Evolutionary conservation across 1,140 invertebrate genomes (phyloP).

Genomic region (Melipona quadrifasciata): DNA sequence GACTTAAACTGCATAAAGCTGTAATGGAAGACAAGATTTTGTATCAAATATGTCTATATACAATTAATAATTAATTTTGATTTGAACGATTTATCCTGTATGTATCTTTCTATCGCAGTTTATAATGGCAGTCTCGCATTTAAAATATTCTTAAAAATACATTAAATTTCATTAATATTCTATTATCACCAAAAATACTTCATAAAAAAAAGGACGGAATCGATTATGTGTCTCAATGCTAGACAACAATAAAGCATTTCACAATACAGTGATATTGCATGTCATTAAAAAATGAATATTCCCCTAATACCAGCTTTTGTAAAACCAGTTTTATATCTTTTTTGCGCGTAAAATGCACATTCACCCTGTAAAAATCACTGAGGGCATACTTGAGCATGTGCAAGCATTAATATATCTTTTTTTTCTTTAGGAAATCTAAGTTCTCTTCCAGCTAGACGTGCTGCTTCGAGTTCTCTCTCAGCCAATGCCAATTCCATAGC

Average conservation of each 20-base stretch:
- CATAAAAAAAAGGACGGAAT: constrained; percentile 60
- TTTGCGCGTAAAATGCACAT: background rate
- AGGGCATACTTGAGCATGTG: constrained; percentile 88
- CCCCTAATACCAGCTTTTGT: constrained; percentile 29
- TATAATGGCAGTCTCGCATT: constrained; percentile 44
- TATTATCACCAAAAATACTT: constrained; percentile 66
- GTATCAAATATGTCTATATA: constrained; percentile 44
- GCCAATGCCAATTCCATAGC: constrained; percentile 90
- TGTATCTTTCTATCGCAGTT: constrained; percentile 8
- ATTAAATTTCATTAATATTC: constrained; percentile 52
- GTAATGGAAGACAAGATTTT: constrained; percentile 63
- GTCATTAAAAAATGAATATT: constrained; percentile 30
- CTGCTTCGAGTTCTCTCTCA: constrained; percentile 94
- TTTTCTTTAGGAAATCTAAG: constrained; percentile 97
- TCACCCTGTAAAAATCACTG: constrained; percentile 66
- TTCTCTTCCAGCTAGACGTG: constrained; percentile 93
- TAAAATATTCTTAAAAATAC: constrained; percentile 53
- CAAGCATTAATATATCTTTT: constrained; percentile 95
- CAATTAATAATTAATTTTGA: constrained; percentile 55
- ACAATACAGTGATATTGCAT: constrained; percentile 26
- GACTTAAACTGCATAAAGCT: constrained; percentile 25
- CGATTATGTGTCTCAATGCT: constrained; percentile 37
- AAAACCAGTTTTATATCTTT: constrained; percentile 52
- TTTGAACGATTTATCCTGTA: constrained; percentile 16
- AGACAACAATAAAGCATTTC: constrained; percentile 40